A percentile compares a stretch with the other conserved stretches of the same genome.
Conservation (phyloP, 2,888 invertebrate species). For the Erpobdella octoculata region DNA sequence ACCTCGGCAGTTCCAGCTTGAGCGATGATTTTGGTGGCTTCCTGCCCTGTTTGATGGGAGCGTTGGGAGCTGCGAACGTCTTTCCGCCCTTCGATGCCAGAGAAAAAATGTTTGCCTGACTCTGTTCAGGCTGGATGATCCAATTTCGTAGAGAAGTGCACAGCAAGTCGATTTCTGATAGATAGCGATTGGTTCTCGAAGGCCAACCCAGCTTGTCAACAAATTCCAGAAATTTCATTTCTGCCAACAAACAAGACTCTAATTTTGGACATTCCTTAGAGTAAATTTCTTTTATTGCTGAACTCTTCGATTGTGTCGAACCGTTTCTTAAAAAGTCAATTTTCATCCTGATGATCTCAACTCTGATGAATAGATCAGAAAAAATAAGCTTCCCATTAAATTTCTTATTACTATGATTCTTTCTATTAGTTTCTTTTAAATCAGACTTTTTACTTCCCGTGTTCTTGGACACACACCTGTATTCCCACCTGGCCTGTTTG, state of each 20-base stretch:
- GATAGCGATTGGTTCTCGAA: background rate
- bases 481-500: background rate
- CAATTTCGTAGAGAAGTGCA: background rate
- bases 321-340: too few species aligned
- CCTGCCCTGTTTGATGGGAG: constrained; percentile 17
- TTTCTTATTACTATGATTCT: too few species aligned
- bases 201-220: background rate
- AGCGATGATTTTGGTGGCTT: background rate
- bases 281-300: too few species aligned
- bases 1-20: constrained; percentile 13
- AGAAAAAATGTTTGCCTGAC: background rate
- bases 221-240: background rate
- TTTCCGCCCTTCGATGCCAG: background rate
- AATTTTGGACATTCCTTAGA: too few species aligned
- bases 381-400: background rate
- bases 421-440: too few species aligned
- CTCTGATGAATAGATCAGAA: background rate
- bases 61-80: background rate
- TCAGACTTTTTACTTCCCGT: too few species aligned
- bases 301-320: too few species aligned
- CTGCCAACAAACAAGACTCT: too few species aligned
- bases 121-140: background rate
- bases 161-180: constrained; percentile 12
- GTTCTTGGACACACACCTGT: too few species aligned
- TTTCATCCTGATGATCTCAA: background rate